Base-by-base conservation (phyloP, 2,888 invertebrate species). In the Drosophila peninsularis region DNA sequence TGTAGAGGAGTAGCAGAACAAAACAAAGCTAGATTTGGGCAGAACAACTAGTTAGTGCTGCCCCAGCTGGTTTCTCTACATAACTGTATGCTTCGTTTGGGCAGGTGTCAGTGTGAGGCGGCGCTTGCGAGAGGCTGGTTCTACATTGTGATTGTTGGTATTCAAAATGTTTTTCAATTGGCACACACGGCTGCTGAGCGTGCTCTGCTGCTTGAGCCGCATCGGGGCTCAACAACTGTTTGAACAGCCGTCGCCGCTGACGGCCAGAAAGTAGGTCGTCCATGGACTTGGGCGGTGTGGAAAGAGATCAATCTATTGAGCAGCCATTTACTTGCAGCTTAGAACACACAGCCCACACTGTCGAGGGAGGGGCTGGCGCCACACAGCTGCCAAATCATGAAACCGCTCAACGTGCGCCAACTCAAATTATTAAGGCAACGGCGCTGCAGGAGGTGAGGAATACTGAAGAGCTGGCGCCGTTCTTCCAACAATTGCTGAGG, bases 231-330 rank as follows among this genome's bases (percentile, higher is more conserved):
- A 84, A 62, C 84, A 89, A 64, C 47, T 87, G 70, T 87, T 87
- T 72, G 71, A 64, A 81, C 82, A 83, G 81, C 82, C 81, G 65
- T 42, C 54, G 47, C 24, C 17, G 58, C 6, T 24, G 24, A 17
- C 27, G 19, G 34, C 5, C 21, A 37, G 62, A 70, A 88, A 88
- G 82, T 83, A 89, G 88, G 89, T 83, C 84, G 53, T 37, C 27
- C 14, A 39, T 57, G 32, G 74, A 64, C 45, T 55, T 53, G 19
- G 32, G 36, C 27, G 42, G 3, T 9, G 3, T 9, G 24, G 37
- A 66, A 63, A 65, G 60, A 41, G 87, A 84, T 77, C 74, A 88
- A 86, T 69, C 74, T 61, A 77, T 87, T 74, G 67, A 74, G 66
- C 60, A 57, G 58, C 45, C 65, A 64, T 75, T 82, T 85, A 71